Base-by-base conservation (phyloP, 2,797 vertebrate genomes). In the Pipistrellus nathusii region DNA sequence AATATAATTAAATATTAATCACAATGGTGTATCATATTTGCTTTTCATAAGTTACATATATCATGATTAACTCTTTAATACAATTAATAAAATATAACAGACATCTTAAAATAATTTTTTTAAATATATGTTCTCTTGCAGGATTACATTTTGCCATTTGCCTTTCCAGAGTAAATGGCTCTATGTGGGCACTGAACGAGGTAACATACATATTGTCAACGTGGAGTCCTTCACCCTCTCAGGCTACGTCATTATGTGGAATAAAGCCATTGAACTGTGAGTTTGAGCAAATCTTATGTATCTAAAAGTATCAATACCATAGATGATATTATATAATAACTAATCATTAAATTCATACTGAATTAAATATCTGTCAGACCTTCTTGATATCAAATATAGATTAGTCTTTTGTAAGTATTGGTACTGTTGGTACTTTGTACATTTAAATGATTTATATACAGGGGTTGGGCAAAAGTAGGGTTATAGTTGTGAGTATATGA, bases 181-280 rank as follows among this genome's bases (percentile, higher is more conserved):
- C 3, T 99, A 99, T 96, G 99, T 99, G 93, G 99, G 99, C 97
- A 99, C 99, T 0, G 99, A 99, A 98, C 98, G 99, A 98, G 99
- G 99, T 97, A 99, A 99, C 97, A 99, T 99, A 98, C 99, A 99
- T 97, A 99, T 99, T 41, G 99, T 99, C 98, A 99, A 99, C 93
- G 99, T 99, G 98, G 99, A 99, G 98, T 99, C 99, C 98, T 99
- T 99, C 98, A 99, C 99, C 87, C 99, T 99, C 99, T 99, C 99
- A 98, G 99, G 99, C 99, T 99, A 99, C 90, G 99, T 99, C 98
- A 99, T 99, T 98, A 99, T 99, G 99, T 99, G 99, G 99, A 99
- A 99, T 99, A 99, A 99, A 99, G 99, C 99, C 99, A 99, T 99
- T 95, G 99, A 99, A 99, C 98, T 99, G 99, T 99, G 97, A 99